Evolutionary conservation across 2,888 invertebrate species (phyloP).

Genomic region (Heliconius ethilla): DNA sequence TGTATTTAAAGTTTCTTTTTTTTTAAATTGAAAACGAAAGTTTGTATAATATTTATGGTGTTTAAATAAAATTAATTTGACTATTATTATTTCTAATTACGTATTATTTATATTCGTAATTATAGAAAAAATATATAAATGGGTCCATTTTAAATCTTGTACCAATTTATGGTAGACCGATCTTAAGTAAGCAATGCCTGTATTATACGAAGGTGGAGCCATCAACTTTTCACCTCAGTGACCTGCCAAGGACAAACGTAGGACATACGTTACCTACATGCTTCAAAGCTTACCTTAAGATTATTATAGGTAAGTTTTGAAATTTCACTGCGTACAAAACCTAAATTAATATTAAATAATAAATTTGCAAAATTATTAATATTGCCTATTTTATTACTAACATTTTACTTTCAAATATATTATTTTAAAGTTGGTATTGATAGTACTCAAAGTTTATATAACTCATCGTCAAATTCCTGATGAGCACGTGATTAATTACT

Average conservation of each 20-base stretch:
- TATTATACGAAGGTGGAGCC: not conserved
- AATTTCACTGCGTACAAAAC: not conserved
- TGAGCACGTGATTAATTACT: conserved; percentile 10
- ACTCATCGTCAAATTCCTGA: not conserved
- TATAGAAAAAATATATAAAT: too few species aligned
- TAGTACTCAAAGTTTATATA: not conserved
- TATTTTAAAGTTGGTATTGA: not conserved
- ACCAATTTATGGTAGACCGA: not conserved
- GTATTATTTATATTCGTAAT: too few species aligned
- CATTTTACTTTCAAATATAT: not conserved
- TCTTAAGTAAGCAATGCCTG: not conserved
- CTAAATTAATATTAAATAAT: not conserved
- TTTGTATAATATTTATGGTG: too few species aligned
- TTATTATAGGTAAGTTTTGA: not conserved
- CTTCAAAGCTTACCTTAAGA: not conserved
- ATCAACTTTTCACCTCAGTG: conserved; percentile 11
- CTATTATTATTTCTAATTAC: too few species aligned
- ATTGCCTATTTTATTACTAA: not conserved
- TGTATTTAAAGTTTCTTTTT: too few species aligned
- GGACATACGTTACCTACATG: not conserved
- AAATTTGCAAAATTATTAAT: not conserved
- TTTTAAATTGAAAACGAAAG: too few species aligned
- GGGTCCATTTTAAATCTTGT: not conserved
- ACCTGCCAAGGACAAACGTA: conserved; percentile 15
- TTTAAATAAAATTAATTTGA: too few species aligned